Conservation (phyloP, 2,888 invertebrate species). For the Phaonia tiefii region DNA sequence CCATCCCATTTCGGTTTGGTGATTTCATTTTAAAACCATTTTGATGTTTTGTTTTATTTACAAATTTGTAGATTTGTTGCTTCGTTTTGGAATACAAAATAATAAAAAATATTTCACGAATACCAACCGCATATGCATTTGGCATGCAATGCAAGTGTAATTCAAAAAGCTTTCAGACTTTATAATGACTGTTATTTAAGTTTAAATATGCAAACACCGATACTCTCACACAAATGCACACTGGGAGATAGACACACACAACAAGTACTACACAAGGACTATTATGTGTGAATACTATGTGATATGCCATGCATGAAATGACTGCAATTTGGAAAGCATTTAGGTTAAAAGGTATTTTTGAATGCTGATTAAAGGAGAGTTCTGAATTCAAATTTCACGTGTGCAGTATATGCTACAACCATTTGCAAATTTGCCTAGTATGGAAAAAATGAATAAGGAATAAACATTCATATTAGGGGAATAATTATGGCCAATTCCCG, state of each 20-base stretch:
- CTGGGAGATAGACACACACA: too few relatives aligned
- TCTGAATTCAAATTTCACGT: too few relatives aligned
- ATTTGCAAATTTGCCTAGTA: too few relatives aligned
- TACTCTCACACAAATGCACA: conserved; percentile 11
- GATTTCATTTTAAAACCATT: conserved; percentile 37
- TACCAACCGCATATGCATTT: conserved; percentile 35
- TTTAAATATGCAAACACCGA: conserved; percentile 33
- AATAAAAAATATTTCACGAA: conserved; percentile 6
- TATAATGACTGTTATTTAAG: conserved; percentile 57
- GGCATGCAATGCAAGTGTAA: conserved; percentile 54
- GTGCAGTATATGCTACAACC: too few relatives aligned
- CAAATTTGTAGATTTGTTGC: conserved; percentile 21
- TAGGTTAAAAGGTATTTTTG: conserved; percentile 55
- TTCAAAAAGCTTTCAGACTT: conserved; percentile 56
- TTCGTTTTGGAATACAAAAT: conserved; percentile 36
- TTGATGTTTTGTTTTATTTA: conserved; percentile 46
- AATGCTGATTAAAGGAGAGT: conserved; percentile 1
- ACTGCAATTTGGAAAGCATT: conserved; percentile 53
- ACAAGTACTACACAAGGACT: background rate
- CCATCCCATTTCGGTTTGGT: background rate
- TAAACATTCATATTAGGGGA: too few relatives aligned
- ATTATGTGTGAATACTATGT: background rate
- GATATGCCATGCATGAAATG: conserved; percentile 54
- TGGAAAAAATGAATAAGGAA: too few relatives aligned
- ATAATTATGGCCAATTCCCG: too few relatives aligned